These are phyloP conservation scores for Grantiella picta DNA, from an alignment of 2,113 vertebrate genomes.

Conservation along the genomic window DNA sequence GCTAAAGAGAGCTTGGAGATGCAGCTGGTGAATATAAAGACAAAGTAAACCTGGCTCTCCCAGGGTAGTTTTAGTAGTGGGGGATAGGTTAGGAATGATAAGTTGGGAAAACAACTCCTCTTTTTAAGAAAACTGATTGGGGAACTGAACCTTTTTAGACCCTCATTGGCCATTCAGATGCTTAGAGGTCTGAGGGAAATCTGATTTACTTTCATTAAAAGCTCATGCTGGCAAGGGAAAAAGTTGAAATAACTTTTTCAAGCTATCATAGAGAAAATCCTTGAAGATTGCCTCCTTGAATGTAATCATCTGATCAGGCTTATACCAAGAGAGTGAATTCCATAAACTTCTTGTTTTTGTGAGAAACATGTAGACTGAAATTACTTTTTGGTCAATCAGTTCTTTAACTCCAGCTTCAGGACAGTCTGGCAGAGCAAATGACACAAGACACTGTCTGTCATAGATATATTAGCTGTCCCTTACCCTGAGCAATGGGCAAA, in stretches of 20 bases:
- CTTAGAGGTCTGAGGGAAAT: neutral
- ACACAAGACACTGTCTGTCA: neutral
- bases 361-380: neutral
- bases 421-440: neutral
- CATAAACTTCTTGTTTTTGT: neutral
- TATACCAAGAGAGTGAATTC: neutral
- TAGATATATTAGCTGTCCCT: neutral
- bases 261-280: neutral
- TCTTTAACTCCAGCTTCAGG: neutral
- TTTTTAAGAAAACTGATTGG: neutral
- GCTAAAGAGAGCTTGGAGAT: neutral
- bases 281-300: neutral
- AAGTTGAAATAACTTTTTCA: neutral
- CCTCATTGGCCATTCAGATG: neutral
- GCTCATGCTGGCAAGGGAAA: neutral
- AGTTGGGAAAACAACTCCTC: neutral
- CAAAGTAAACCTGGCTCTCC: neutral
- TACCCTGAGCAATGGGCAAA: neutral
- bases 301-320: neutral
- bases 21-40: neutral
- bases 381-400: neutral
- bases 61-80: neutral
- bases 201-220: neutral
- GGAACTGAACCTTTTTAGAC: neutral
- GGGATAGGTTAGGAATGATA: neutral